Base-by-base conservation (phyloP, 2,113 vertebrate species). In the Laticauda colubrina region DNA sequence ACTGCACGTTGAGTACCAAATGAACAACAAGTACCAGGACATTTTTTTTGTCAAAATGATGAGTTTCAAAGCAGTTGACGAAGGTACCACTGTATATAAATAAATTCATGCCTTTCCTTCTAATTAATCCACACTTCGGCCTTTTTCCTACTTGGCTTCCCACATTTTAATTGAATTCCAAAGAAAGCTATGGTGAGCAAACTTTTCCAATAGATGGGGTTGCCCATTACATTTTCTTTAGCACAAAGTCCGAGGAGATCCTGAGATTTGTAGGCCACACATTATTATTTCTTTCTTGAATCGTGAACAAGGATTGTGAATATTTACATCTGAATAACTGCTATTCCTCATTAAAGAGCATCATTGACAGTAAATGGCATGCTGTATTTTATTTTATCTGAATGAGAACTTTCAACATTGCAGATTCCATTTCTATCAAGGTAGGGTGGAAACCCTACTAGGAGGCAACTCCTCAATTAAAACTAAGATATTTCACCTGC, bases 311-410 rank as follows among this genome's bases (percentile, higher is more conserved):
- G 51, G 15, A n/a, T 23, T 51, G 43, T 7, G 59, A 87, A 90
- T 94, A 95, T 96, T 95, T 64, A 94, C 95, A 93, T 75, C 93
- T 0, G 0, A 93, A 91, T 75, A 92, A 87, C 0, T 88, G 93
- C 92, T 94, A 75, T 21, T 51, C 81, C 86, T 95, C 91, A 88
- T 56, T 55, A 94, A 90, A 85, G 89, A 5, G 0, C 90, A 89
- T 91, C 93, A 91, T 87, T 90, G 43, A 93, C 55, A 53, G 91
- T 91, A 86, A 48, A 95, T 88, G 85, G 55, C 34, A 85, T 86
- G 86, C 94, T 92, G 94, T 87, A 90, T 94, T 55, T 94, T 95
- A 94, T 93, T 56, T 85, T 85, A 92, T 93, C 91, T 94, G 89
- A 94, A 93, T 86, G 94, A 95, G 94, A 57, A 87, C 90, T 95